Conservation (phyloP, 2,888 invertebrate species). For the Epicampocera succincta region DNA sequence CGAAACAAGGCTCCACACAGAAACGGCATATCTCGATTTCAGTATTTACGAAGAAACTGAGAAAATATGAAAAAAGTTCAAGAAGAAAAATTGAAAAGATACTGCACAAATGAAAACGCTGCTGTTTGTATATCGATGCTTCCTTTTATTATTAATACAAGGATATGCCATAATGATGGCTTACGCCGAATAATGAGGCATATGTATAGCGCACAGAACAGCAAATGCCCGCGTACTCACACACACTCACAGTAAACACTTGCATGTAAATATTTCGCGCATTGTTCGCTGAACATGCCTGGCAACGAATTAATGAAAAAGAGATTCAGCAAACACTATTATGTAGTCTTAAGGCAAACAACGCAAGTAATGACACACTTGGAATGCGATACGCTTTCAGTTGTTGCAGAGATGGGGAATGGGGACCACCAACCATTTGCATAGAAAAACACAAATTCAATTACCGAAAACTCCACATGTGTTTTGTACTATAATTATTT, state of each 20-base stretch:
- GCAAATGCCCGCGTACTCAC: background rate
- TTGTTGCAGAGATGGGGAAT: slow-evolving; percentile 9
- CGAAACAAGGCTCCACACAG: too few relatives aligned
- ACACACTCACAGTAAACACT: background rate
- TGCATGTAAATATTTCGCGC: slow-evolving; percentile 8
- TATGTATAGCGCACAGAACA: background rate
- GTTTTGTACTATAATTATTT: too few relatives aligned
- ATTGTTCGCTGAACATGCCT: slow-evolving; percentile 10
- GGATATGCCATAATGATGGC: slow-evolving; percentile 3
- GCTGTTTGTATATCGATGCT: too few relatives aligned
- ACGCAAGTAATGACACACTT: slow-evolving; percentile 11
- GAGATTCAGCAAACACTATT: slow-evolving; percentile 27
- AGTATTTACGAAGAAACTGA: too few relatives aligned
- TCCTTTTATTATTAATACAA: too few relatives aligned
- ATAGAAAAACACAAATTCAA: too few relatives aligned
- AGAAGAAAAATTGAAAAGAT: too few relatives aligned
- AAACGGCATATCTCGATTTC: too few relatives aligned
- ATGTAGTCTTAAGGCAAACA: slow-evolving; percentile 22
- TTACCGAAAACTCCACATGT: too few relatives aligned
- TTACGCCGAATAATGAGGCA: background rate
- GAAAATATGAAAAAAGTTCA: too few relatives aligned
- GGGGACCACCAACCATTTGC: too few relatives aligned
- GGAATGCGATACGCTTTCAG: slow-evolving; percentile 1
- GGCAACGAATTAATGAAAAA: slow-evolving; percentile 38
- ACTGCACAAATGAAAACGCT: too few relatives aligned